Percentiles rank a stretch among this genome's conserved stretches.
These are phyloP conservation scores for Spea hammondii DNA, from an alignment of 2,797 vertebrate species.

Conservation along the genomic window DNA sequence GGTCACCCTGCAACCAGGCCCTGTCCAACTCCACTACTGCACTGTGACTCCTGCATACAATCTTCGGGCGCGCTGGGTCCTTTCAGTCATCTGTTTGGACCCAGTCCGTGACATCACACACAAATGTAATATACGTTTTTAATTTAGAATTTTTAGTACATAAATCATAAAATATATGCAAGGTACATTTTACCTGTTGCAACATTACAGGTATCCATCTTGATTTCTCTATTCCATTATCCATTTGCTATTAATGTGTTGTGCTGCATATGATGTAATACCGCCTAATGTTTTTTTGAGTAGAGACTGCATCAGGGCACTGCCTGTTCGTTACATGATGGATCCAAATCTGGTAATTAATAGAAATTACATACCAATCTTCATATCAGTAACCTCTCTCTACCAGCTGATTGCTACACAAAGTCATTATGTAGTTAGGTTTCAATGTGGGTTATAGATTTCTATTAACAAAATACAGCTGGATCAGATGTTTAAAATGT, in stretches of 20 bases:
- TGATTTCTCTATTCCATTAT: slow-evolving; percentile 17
- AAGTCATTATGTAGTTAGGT: background rate
- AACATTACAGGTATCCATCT: slow-evolving; percentile 1
- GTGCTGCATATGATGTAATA: slow-evolving; percentile 4
- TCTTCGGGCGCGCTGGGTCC: no score
- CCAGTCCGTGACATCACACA: no score
- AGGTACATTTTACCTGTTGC: background rate
- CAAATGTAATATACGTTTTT: no score
- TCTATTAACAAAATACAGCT: no score
- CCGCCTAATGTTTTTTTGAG: slow-evolving; percentile 15
- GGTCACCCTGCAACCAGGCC: no score
- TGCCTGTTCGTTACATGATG: slow-evolving; percentile 25
- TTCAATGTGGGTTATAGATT: background rate
- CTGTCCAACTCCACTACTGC: no score
- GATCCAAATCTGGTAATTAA: slow-evolving; percentile 17
- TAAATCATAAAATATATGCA: no score
- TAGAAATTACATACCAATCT: slow-evolving; percentile 4
- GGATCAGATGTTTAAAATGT: no score
- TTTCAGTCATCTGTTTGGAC: no score
- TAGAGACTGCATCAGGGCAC: slow-evolving; percentile 2
- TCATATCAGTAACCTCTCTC: slow-evolving; percentile 7
- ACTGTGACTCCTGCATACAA: no score
- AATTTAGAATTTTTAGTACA: no score
- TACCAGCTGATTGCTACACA: background rate
- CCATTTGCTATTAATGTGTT: slow-evolving; percentile 26